Percentiles rank a stretch among this genome's conserved stretches.
phyloP scores from a whole-genome alignment of 2,797 vertebrate species.

The Staurois parvus region DNA sequence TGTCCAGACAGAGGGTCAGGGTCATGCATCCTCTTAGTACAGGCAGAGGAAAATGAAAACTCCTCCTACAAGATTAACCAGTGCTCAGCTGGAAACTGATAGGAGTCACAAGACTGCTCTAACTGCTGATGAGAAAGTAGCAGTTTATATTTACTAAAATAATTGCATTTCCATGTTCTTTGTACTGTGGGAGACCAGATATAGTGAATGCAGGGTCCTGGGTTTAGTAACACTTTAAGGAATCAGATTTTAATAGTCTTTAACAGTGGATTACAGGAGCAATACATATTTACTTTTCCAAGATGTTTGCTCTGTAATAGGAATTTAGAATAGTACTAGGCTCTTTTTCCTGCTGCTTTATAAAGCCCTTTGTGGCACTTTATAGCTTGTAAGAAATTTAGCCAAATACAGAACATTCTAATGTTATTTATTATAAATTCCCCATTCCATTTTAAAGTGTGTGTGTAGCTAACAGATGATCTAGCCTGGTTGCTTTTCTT shows the following conservation, averaged over 20 bases:
- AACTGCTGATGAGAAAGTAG: too few relatives aligned
- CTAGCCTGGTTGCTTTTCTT: conserved; percentile 22
- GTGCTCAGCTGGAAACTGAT: too few relatives aligned
- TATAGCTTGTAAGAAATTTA: background rate
- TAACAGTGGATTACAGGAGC: background rate
- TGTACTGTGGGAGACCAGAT: too few relatives aligned
- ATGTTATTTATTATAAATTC: background rate
- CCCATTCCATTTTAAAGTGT: background rate
- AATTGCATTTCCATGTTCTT: too few relatives aligned
- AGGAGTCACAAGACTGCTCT: too few relatives aligned
- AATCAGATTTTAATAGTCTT: background rate
- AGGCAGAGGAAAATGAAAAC: too few relatives aligned
- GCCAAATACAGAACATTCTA: background rate
- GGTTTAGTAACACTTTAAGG: too few relatives aligned
- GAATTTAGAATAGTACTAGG: background rate
- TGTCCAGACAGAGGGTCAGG: too few relatives aligned
- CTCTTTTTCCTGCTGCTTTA: background rate
- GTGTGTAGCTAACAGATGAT: conserved; percentile 36
- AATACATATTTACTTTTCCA: background rate
- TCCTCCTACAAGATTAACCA: too few relatives aligned
- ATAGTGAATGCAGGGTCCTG: too few relatives aligned
- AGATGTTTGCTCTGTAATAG: background rate
- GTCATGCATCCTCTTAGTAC: too few relatives aligned
- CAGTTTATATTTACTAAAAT: too few relatives aligned
- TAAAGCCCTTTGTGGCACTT: background rate